These are phyloP conservation scores for Dendronephthya gigantea DNA, from an alignment of 64 coral and sea anemone genomes.

Conservation along the genomic window DNA sequence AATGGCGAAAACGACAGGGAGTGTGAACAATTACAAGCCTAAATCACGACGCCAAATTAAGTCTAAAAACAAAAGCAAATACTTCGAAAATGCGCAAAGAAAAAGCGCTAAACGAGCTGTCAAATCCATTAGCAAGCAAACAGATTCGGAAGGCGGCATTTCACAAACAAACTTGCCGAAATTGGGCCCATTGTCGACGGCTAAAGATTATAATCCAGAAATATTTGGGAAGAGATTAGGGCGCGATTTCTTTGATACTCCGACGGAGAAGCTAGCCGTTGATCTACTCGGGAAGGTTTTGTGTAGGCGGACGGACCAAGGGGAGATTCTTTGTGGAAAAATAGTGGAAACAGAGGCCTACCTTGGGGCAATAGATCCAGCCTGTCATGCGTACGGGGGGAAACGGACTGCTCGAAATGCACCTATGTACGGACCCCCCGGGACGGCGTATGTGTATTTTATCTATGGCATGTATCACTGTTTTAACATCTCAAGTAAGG, in stretches of 20 bases:
- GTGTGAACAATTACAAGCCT: not conserved
- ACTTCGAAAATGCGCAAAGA: not conserved
- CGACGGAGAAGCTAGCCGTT: constrained; percentile 54
- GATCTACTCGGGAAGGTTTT: constrained; percentile 66
- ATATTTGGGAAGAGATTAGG: constrained; percentile 5
- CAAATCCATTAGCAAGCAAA: not conserved
- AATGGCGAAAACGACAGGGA: not conserved
- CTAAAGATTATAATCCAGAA: not conserved
- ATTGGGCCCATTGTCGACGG: not conserved
- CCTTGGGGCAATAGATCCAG: constrained; percentile 65
- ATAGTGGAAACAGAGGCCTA: constrained; percentile 94
- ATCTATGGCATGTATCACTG: constrained; percentile 97
- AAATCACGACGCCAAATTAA: not conserved
- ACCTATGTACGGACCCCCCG: constrained; percentile 62
- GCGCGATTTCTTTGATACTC: constrained; percentile 52
- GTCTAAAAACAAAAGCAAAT: not conserved
- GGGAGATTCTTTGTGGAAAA: constrained; percentile 48
- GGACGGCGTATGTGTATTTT: constrained; percentile 86
- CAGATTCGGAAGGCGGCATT: not conserved
- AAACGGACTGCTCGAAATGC: constrained; percentile 55
- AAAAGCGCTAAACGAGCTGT: not conserved
- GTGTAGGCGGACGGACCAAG: constrained; percentile 51
- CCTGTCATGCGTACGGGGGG: constrained; percentile 75
- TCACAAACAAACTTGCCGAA: not conserved
- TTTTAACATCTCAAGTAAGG: constrained; percentile 70